These are phyloP conservation scores for Mobula hypostoma DNA, from an alignment of 2,113 vertebrate genomes.

Conservation along the genomic window DNA sequence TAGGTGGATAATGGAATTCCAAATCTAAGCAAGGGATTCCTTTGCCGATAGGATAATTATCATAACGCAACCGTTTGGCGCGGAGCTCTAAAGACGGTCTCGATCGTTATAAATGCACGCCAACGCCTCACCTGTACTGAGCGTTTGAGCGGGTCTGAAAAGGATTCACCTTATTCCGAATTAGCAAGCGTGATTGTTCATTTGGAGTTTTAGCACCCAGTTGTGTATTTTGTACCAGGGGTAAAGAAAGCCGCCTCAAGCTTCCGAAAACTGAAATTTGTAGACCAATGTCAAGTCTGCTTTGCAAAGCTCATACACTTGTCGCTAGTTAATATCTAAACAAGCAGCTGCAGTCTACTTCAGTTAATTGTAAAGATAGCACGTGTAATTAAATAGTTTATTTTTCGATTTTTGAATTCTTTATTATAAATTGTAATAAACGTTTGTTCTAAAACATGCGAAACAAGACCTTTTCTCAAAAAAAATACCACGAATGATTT, in stretches of 20 bases:
- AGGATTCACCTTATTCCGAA: not conserved
- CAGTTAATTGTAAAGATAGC: not conserved
- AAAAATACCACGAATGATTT: not conserved
- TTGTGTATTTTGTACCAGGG: too few relatives aligned
- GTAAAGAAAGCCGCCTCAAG: not conserved
- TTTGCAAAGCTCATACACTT: not conserved
- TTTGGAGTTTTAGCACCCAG: not conserved
- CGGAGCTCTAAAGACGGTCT: not conserved
- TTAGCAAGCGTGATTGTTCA: not conserved
- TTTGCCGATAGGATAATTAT: not conserved
- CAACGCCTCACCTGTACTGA: too few relatives aligned
- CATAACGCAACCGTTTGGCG: not conserved
- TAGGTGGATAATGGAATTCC: not conserved
- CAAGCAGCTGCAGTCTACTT: not conserved
- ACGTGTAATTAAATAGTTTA: not conserved
- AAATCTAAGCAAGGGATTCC: not conserved
- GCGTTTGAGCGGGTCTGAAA: too few relatives aligned
- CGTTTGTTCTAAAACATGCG: not conserved
- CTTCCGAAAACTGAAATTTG: not conserved
- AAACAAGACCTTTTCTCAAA: not conserved
- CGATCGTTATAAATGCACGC: not conserved
- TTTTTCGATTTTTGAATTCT: not conserved
- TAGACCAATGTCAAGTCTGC: not conserved
- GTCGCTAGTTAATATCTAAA: not conserved
- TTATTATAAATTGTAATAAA: constrained; percentile 34